These are phyloP conservation scores for Drosophila carrolli DNA, from an alignment of 1,140 invertebrate species.

Conservation along the genomic window DNA sequence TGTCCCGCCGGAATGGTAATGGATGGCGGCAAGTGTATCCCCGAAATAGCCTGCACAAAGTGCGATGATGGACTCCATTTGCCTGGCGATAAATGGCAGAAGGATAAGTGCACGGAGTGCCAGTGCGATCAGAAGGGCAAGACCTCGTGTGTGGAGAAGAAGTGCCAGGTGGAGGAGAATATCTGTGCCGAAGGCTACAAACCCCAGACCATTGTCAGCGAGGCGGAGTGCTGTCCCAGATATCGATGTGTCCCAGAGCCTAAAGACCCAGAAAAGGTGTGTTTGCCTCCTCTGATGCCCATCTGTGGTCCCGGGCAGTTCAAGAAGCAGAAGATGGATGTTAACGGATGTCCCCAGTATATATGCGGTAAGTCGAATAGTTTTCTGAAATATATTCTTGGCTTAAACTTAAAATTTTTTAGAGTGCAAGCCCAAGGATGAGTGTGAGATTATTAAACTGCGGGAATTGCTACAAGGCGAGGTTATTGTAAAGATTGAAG, in stretches of 20 bases:
- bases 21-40: conserved; percentile 84
- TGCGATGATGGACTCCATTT: conserved; percentile 84
- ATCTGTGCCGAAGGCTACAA: conserved; percentile 86
- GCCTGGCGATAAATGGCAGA: conserved; percentile 86
- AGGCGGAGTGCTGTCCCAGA: conserved; percentile 89
- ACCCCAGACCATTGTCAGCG: conserved; percentile 85
- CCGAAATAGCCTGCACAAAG: conserved; percentile 69
- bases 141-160: conserved; percentile 86
- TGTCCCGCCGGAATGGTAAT: conserved; percentile 89
- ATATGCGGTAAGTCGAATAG: conserved; percentile 87
- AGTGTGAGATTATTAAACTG: conserved; percentile 86
- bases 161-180: conserved; percentile 87
- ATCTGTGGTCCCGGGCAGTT: conserved; percentile 89
- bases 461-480: conserved; percentile 87
- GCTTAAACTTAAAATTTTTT: background rate
- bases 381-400: background rate
- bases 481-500: conserved; percentile 85
- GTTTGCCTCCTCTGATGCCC: conserved; percentile 88
- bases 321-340: conserved; percentile 87
- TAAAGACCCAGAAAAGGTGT: conserved; percentile 84
- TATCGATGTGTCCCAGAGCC: conserved; percentile 88
- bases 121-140: conserved; percentile 86
- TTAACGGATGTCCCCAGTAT: conserved; percentile 88
- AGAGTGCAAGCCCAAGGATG: conserved; percentile 89
- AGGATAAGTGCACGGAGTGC: conserved; percentile 91